These are phyloP conservation scores for Bombylius major DNA, from an alignment of 2,888 invertebrate genomes.

Conservation along the genomic window DNA sequence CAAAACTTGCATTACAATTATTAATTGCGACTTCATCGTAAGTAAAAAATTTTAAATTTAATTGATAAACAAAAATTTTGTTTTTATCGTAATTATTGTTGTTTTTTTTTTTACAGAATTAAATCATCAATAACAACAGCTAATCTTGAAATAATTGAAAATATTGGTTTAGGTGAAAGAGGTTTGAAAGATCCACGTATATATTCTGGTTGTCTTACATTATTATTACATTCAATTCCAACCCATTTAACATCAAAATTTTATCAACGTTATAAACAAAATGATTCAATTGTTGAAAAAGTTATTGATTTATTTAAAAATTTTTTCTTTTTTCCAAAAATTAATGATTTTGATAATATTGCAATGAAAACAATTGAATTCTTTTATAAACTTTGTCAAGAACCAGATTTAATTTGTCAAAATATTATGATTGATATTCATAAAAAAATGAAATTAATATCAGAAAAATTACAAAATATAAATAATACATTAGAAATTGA, in stretches of 20 bases:
- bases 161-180: constrained; percentile 50
- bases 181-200: constrained; percentile 30
- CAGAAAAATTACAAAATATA: constrained; percentile 26
- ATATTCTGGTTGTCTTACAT: constrained; percentile 27
- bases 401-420: constrained; percentile 42
- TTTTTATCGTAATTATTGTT: neutral
- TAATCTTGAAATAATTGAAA: constrained; percentile 61
- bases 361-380: constrained; percentile 42
- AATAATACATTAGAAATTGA: constrained; percentile 3
- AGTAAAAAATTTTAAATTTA: constrained; percentile 10
- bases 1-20: constrained; percentile 60
- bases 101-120: constrained; percentile 33
- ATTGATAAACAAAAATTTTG: neutral
- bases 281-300: constrained; percentile 24
- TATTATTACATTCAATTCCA: constrained; percentile 30
- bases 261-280: constrained; percentile 28
- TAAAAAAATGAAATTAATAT: constrained; percentile 35
- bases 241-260: constrained; percentile 26
- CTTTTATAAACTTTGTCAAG: constrained; percentile 45
- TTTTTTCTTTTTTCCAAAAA: constrained; percentile 35
- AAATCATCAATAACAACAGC: constrained; percentile 48
- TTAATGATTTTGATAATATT: constrained; percentile 40
- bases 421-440: constrained; percentile 41
- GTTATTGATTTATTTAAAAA: constrained; percentile 38
- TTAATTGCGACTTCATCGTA: constrained; percentile 62